phyloP scores from a whole-genome alignment of 2,113 vertebrate genomes.

The Verasper variegatus region DNA sequence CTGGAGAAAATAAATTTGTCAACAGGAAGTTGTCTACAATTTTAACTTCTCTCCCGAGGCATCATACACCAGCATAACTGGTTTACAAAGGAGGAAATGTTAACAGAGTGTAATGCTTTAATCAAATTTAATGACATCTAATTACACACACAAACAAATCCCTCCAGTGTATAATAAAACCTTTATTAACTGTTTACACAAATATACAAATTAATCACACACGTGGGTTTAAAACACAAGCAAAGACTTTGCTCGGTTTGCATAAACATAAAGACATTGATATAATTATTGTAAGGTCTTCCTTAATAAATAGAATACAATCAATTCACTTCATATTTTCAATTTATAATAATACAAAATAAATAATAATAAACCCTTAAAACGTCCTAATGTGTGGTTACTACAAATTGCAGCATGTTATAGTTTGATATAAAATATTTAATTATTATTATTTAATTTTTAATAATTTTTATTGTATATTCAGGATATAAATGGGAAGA shows the following conservation, averaged over 20 bases:
- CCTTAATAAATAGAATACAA: too few species aligned
- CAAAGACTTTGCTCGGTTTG: too few species aligned
- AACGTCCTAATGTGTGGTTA: neutral
- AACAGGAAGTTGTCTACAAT: neutral
- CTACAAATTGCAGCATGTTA: neutral
- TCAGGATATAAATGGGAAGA: neutral
- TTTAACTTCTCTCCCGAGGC: neutral
- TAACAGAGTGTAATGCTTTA: neutral
- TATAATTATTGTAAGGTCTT: too few species aligned
- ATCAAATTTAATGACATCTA: conserved; percentile 16
- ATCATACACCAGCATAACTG: neutral
- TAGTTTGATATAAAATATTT: neutral
- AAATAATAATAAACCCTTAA: too few species aligned
- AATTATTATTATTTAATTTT: too few species aligned
- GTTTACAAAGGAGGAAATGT: neutral
- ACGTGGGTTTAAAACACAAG: neutral
- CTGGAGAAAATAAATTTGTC: neutral
- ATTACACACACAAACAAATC: conserved; percentile 5
- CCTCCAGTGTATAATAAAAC: neutral
- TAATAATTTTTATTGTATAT: neutral
- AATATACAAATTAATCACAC: neutral
- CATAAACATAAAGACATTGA: too few species aligned
- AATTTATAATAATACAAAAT: too few species aligned
- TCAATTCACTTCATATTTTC: too few species aligned
- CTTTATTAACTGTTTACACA: neutral